Conservation (phyloP, 2,888 invertebrate genomes). For the Stenchaetothrips biformis region DNA sequence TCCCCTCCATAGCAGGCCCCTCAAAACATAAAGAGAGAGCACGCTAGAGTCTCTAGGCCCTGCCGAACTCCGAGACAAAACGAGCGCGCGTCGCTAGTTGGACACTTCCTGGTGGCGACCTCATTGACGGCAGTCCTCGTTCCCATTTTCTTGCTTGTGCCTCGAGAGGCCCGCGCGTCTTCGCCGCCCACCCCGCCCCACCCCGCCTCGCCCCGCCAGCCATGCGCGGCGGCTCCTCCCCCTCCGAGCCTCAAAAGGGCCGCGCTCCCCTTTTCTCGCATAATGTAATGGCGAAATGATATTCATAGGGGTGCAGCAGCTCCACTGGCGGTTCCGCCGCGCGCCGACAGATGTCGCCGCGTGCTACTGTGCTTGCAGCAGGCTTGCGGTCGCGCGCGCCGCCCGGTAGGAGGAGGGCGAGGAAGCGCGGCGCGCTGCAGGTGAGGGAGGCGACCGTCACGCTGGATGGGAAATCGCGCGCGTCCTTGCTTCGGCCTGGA, state of each 20-base stretch:
- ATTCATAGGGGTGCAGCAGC: conserved; percentile 3
- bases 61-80: too few relatives aligned
- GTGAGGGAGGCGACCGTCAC: too few relatives aligned
- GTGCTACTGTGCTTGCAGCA: neutral
- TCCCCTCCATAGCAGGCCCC: too few relatives aligned
- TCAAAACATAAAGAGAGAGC: too few relatives aligned
- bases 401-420: neutral
- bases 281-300: conserved; percentile 25
- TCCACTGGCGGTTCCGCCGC: neutral
- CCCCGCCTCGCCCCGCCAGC: neutral
- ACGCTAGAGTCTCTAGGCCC: too few relatives aligned
- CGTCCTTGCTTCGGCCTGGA: too few relatives aligned
- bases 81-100: too few relatives aligned
- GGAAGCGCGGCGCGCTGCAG: neutral
- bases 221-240: neutral
- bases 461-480: too few relatives aligned
- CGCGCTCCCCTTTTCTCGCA: neutral
- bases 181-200: neutral
- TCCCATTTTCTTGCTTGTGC: neutral
- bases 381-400: neutral
- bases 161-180: neutral
- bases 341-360: conserved; percentile 18
- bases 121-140: neutral
- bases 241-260: neutral
- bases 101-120: neutral